These are phyloP conservation scores for Thera britannica DNA, from an alignment of 2,888 invertebrate genomes.

Conservation along the genomic window DNA sequence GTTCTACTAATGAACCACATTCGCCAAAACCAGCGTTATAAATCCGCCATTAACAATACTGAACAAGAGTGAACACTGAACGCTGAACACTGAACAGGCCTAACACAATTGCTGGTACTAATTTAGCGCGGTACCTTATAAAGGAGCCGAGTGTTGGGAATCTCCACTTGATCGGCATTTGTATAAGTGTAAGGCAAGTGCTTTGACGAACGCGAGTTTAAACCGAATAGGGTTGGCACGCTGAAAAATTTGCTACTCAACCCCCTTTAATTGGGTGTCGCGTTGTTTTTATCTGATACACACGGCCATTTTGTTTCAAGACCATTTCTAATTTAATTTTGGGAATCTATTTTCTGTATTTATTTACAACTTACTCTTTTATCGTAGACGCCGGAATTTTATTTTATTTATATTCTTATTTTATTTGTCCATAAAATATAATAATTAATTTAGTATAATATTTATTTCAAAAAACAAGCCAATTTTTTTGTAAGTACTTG, in stretches of 20 bases:
- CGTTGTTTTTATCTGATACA: slow-evolving; percentile 57
- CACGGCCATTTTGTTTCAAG: slow-evolving; percentile 26
- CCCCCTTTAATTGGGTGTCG: slow-evolving; percentile 80
- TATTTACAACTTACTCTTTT: too few relatives aligned
- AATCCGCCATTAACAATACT: slow-evolving; percentile 69
- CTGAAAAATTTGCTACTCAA: slow-evolving; percentile 83
- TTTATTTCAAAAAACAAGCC: too few relatives aligned
- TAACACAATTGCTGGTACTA: slow-evolving; percentile 80
- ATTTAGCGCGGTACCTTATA: slow-evolving; percentile 83
- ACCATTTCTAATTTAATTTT: too few relatives aligned
- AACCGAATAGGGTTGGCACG: slow-evolving; percentile 77
- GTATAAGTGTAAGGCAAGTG: slow-evolving; percentile 75
- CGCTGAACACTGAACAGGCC: slow-evolving; percentile 39
- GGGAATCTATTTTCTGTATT: too few relatives aligned
- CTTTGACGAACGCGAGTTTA: slow-evolving; percentile 74
- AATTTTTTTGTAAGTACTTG: too few relatives aligned
- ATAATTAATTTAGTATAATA: too few relatives aligned
- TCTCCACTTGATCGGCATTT: slow-evolving; percentile 81
- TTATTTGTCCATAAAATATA: too few relatives aligned
- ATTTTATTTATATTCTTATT: too few relatives aligned
- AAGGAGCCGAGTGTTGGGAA: slow-evolving; percentile 75
- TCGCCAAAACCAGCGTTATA: slow-evolving; percentile 61
- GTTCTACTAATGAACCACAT: slow-evolving; percentile 46
- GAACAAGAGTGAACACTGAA: slow-evolving; percentile 57
- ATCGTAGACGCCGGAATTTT: too few relatives aligned